Base-by-base conservation (phyloP, 1,140 invertebrate genomes). In the Lepeophtheirus salmonis region DNA sequence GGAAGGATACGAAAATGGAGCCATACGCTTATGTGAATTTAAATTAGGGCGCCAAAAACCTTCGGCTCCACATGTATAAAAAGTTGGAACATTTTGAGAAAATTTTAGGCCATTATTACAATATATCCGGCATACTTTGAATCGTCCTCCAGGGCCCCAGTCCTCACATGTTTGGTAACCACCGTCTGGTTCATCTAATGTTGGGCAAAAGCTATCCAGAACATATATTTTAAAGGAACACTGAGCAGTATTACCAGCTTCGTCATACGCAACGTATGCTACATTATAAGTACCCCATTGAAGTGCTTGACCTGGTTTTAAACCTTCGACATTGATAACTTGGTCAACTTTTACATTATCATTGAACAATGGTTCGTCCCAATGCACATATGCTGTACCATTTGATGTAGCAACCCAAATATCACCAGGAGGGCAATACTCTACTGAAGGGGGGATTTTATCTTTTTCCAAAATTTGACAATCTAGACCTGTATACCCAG, bases 61-160 rank as follows among this genome's bases (percentile, higher is more conserved):
- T 79, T 96, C 90, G 58, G 86, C 87, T 14, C 89, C 90, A 69
- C 91, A 96, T 3, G 89, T 91, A 68, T 94, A 96, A 74, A 95
- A 96, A 65, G 87, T 84, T 0, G 90, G 88, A 25, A 94, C 84
- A 51, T 79, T 78, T 69, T 90, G 84, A 0, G 89, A 89, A 73
- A 96, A 96, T 64, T 84, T 77, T 0, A 89, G 73, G 13, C 88
- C 88, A 41, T 80, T 68, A 64, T 89, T 84, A 67, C 91, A 95
- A 58, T 80, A 74, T 60, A 95, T 90, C 68, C 68, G 69, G 71
- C 83, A 94, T 25, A 84, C 84, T 71, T 90, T 89, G 72, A 91
- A 94, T 67, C 90, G 86, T n/a, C 88, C 84, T 49, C 86, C 86
- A 1, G 89, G 87, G 52, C 91, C 91, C 91, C 91, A 96, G 65